phyloP scores from a whole-genome alignment of 2,113 vertebrate genomes.

The Prionailurus viverrinus region DNA sequence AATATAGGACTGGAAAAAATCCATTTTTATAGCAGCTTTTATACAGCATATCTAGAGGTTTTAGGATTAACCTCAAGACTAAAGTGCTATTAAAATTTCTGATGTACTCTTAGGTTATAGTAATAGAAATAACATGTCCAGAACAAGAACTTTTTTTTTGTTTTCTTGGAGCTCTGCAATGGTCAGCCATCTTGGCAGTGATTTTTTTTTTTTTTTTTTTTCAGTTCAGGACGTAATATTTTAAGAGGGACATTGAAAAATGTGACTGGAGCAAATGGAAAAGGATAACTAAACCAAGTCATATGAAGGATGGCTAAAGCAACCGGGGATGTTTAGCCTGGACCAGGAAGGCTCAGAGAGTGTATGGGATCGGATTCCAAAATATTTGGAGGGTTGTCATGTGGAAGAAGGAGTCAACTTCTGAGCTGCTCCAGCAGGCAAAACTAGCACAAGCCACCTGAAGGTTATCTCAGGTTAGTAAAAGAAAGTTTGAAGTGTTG shows the following conservation, averaged over 20 bases:
- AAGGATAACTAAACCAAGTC: slow-evolving; percentile 5
- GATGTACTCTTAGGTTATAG: not conserved
- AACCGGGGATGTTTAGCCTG: not conserved
- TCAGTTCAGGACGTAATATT: not conserved
- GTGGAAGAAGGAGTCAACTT: slow-evolving; percentile 9
- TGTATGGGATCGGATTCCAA: slow-evolving; percentile 44
- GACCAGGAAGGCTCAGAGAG: slow-evolving; percentile 11
- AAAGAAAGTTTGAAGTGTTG: not conserved
- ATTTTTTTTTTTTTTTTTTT: not conserved
- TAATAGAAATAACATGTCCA: not conserved
- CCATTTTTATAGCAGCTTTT: not conserved
- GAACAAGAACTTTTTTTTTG: not conserved
- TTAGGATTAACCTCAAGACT: not conserved
- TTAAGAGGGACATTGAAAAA: slow-evolving; percentile 45
- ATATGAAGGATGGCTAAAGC: slow-evolving; percentile 53
- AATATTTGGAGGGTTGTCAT: slow-evolving; percentile 62
- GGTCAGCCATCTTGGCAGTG: not conserved
- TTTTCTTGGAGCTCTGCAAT: not conserved
- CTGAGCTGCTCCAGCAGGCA: not conserved
- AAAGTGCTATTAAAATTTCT: not conserved
- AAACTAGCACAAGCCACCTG: slow-evolving; percentile 7
- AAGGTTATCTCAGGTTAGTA: slow-evolving; percentile 37
- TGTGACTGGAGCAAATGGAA: not conserved
- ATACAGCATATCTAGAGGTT: not conserved
- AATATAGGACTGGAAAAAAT: not conserved